Evolutionary conservation across 2,888 invertebrate species (phyloP), one percentile per base, ranked within the genome.

Genomic region (Yponomeuta cagnagella): DNA sequence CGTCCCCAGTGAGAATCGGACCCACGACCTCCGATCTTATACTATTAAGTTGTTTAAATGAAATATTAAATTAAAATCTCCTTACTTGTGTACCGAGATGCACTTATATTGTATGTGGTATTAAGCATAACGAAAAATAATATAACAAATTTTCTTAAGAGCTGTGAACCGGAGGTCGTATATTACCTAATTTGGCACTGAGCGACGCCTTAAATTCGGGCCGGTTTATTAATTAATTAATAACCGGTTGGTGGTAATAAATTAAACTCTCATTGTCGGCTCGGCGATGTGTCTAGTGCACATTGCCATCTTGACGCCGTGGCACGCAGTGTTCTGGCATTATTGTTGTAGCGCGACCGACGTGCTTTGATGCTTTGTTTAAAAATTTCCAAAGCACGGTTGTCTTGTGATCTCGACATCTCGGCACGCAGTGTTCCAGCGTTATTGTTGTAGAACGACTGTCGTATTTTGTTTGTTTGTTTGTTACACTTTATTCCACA

Each of bases 181-280:
- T 58, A 58, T 58, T 12, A 58, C 52, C 43, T 58, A 58, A 58
- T 58, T 58, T 58, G 15, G 52, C 52, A 8, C 12, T 15, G 15
- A 15, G 52, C 12, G 52, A 15, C 52, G 52, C 52, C 52, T 58
- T 58, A 58, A 58, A 58, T 58, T 58, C 52, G 1, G 52, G 15
- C 52, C 52, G 52, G 52, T 58, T 58, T 58, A 58, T 58, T 86
- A 82, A 67, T 67, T 67, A 67, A 67, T 37, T 67, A 67, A 37
- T 67, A 67, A 67, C n/a, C 67, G 33, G 15, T 67, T 65, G 65
- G 31, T 65, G 30, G 67, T 67, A 67, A 67, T 67, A 67, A 67
- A 67, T 67, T 67, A 67, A 43, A 33, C 15, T 67, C 37, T 67
- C 67, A 67, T 43, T 67, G 67, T 67, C 67, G 67, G 37, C 33